Evolutionary conservation across 1,140 invertebrate species (phyloP).

Genomic region (Dysdera silvatica): DNA sequence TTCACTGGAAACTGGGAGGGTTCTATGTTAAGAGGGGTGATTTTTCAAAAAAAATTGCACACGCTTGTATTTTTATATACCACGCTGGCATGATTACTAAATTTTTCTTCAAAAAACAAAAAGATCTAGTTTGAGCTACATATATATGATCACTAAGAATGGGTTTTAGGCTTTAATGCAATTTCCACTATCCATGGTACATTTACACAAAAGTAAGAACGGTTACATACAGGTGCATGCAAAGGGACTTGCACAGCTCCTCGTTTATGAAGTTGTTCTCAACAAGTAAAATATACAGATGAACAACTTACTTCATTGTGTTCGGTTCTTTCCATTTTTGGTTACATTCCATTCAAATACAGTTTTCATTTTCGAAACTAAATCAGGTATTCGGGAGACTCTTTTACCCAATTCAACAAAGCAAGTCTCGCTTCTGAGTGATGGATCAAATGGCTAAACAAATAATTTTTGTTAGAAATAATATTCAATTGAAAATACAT

Average conservation of each 20-base stretch:
- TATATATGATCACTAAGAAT: neutral
- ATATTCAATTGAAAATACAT: too few relatives aligned
- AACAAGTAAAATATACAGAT: neutral
- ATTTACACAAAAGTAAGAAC: neutral
- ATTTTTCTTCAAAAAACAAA: too few relatives aligned
- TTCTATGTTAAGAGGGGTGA: too few relatives aligned
- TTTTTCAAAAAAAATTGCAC: too few relatives aligned
- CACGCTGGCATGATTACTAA: too few relatives aligned
- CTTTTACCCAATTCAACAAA: constrained; percentile 67
- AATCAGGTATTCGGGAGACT: constrained; percentile 59
- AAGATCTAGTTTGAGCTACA: too few relatives aligned
- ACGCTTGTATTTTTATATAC: too few relatives aligned
- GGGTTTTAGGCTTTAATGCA: neutral
- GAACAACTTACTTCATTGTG: constrained; percentile 76
- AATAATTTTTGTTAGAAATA: neutral
- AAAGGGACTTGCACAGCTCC: neutral
- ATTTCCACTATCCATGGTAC: neutral
- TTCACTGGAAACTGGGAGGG: too few relatives aligned
- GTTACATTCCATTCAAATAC: constrained; percentile 79
- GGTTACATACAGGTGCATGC: neutral
- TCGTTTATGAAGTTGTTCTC: neutral
- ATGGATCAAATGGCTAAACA: constrained; percentile 29
- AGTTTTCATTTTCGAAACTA: constrained; percentile 69
- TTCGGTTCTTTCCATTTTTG: constrained; percentile 61
- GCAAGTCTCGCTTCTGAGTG: constrained; percentile 64